phyloP scores from a whole-genome alignment of 2,888 invertebrate species.

The Chamaedrilus cognettii region DNA sequence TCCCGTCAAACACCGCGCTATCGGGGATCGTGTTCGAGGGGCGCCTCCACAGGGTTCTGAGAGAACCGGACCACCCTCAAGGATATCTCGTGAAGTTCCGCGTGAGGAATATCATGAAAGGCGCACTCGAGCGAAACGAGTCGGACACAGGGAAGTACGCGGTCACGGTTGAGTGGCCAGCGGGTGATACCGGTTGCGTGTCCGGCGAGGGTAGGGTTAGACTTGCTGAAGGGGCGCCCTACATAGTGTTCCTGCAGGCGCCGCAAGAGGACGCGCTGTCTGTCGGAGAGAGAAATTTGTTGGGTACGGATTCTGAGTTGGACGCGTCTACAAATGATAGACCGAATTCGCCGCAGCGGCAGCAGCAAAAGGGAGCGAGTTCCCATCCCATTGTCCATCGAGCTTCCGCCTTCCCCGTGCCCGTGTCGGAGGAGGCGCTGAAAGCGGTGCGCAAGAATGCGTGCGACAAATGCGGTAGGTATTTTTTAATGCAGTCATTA shows the following conservation, averaged over 20 bases:
- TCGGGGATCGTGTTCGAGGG: slow-evolving; percentile 15
- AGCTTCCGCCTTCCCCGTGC: background rate
- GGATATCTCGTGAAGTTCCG: slow-evolving; percentile 6
- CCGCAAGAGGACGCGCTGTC: too few species aligned
- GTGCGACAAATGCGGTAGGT: slow-evolving; percentile 16
- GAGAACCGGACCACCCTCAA: background rate
- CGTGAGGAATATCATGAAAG: slow-evolving; percentile 12
- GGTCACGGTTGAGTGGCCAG: background rate
- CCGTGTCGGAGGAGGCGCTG: background rate
- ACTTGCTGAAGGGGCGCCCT: background rate
- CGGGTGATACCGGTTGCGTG: background rate
- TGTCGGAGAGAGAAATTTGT: background rate
- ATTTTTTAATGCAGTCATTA: too few species aligned
- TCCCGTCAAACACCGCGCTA: background rate
- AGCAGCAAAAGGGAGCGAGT: too few species aligned
- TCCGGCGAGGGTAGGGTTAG: background rate
- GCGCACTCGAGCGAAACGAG: background rate
- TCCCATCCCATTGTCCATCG: too few species aligned
- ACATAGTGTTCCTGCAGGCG: background rate
- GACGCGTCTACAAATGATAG: too few species aligned
- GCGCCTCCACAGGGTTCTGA: background rate
- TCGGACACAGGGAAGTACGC: background rate
- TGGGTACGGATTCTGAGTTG: background rate
- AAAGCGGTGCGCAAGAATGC: slow-evolving; percentile 9
- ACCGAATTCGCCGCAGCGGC: too few species aligned